Evolutionary conservation across 2,113 vertebrate genomes (phyloP).

Genomic region (Erythrocercus mccallii): DNA sequence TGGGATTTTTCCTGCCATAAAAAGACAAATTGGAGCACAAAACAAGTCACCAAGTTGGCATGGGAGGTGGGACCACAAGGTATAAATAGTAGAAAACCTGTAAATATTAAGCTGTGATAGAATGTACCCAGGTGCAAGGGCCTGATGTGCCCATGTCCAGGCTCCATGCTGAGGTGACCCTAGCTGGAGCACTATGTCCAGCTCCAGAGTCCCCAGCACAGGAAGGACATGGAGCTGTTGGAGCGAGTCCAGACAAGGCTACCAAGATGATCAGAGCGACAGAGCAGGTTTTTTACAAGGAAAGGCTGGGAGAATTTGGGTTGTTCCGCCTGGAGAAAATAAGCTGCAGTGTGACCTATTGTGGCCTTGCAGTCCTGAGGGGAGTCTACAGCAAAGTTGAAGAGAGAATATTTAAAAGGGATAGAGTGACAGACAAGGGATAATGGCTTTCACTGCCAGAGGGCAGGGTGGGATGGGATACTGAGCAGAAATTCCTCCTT

Average conservation of each 20-base stretch:
- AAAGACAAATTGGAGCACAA: not conserved
- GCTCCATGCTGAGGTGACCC: not conserved
- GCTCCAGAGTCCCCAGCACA: not conserved
- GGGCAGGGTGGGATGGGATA: too few species aligned
- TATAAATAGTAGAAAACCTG: not conserved
- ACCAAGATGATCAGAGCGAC: not conserved
- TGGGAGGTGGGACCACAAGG: not conserved
- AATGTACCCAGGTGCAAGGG: not conserved
- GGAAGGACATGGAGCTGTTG: not conserved
- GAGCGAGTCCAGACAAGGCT: not conserved
- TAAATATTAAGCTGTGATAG: not conserved
- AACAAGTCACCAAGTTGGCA: fast-evolving
- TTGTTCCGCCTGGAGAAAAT: not conserved
- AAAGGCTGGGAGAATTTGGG: not conserved
- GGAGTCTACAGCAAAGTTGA: not conserved
- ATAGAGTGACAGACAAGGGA: not conserved
- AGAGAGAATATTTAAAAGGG: not conserved
- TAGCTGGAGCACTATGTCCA: not conserved
- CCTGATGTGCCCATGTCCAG: fast-evolving
- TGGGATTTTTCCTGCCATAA: not conserved
- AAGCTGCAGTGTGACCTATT: not conserved
- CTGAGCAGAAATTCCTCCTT: not conserved
- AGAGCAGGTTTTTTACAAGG: not conserved
- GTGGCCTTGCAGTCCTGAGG: not conserved
- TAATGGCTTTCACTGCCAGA: not conserved